Base-by-base conservation (phyloP, 2,113 vertebrate genomes). In the Regulus satrapa region DNA sequence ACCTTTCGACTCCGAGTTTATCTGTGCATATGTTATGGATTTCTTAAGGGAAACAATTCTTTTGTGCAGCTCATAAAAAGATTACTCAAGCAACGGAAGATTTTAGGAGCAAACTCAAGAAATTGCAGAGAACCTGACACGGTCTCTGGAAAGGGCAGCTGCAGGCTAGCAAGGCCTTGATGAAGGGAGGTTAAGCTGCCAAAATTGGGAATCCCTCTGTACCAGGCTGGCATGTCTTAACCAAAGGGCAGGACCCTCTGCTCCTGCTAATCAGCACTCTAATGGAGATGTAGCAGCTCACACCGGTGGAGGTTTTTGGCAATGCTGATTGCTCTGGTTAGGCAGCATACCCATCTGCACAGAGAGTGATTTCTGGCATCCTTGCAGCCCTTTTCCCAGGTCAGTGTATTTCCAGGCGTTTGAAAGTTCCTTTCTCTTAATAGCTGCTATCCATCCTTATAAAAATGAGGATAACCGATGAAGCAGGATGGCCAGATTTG, bases 11-110 rank as follows among this genome's bases (percentile, higher is more conserved):
- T 78, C 72, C 41, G 31, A 0, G 51, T 90, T 92, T 92, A 86
- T 81, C 88, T 96, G 67, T 61, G 75, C 90, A 92, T 89, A 94
- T 80, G 23, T 94, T 95, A 75, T 90, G 79, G n/a, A 34, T 92
- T 94, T 89, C 79, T 90, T 94, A 85, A 77, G 64, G 59, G 76
- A 93, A 94, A 88, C 54, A 80, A 48, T 79, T 71, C 74, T 85
- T 97, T 80, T 77, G 72, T 86, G 41, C 40, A 59, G 32, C 49
- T 77, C 79, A 23, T 26, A 29, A 45, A 84, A 88, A 75, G 68
- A 38, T 88, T 88, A 63, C 31, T 49, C 19, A 41, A 76, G 78
- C 61, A 61, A 52, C 36, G 61, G 67, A 87, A 76, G 58, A 76
- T 77, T 69, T 72, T 76, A 58, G 71, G 12, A 88, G 25, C 32